These are phyloP conservation scores for Aphodius granarius DNA, from an alignment of 2,888 invertebrate genomes.

Conservation along the genomic window DNA sequence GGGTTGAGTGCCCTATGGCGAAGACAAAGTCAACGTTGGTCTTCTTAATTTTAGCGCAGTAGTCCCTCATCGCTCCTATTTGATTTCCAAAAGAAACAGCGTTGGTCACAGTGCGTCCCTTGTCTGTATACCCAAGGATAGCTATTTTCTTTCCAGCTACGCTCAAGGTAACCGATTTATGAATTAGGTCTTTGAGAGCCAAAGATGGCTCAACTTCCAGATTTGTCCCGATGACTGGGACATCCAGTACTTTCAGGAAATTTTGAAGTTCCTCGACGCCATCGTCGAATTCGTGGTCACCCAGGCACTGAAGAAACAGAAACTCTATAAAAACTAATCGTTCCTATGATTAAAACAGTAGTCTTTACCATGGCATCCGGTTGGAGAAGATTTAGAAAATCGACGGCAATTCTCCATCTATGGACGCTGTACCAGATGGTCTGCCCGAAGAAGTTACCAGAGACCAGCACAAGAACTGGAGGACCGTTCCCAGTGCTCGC, in stretches of 20 bases:
- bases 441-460: conserved; percentile 2
- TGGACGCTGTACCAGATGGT: background rate
- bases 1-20: background rate
- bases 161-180: conserved; percentile 66
- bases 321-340: too few species aligned
- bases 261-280: conserved; percentile 73
- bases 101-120: conserved; percentile 38
- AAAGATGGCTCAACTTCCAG: conserved; percentile 71
- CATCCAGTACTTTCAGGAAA: conserved; percentile 68
- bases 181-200: conserved; percentile 52
- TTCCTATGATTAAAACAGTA: background rate
- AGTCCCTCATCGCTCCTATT: background rate
- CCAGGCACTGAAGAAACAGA: conserved; percentile 66
- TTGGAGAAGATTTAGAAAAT: background rate
- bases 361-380: conserved; percentile 2
- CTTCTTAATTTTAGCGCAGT: background rate
- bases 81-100: background rate
- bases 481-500: background rate
- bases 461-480: background rate
- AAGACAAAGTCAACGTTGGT: background rate
- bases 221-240: conserved; percentile 78
- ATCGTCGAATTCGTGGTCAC: conserved; percentile 91
- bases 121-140: conserved; percentile 83
- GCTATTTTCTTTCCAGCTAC: conserved; percentile 71
- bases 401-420: background rate